Base-by-base conservation (phyloP, 2,113 vertebrate genomes). In the Anhinga rufa region DNA sequence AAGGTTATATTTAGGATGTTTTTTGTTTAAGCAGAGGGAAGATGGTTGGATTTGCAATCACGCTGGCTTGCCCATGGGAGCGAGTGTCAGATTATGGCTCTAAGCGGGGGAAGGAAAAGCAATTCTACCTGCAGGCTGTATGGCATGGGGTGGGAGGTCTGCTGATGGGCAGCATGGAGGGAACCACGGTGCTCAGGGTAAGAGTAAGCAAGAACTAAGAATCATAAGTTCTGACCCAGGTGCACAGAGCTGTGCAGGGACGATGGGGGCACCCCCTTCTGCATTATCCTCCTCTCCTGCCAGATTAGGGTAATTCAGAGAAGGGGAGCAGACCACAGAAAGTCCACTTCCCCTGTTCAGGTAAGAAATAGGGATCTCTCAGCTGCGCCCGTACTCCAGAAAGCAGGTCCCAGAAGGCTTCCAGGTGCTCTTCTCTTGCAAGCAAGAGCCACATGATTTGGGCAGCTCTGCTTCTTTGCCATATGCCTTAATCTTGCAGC, bases 41-140 rank as follows among this genome's bases (percentile, higher is more conserved):
- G 40, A 9, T 4, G 12, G 51, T 48, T 1, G 1, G 25, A 74
- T 78, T 26, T 25, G 19, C n/a, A 68, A 64, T 29, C 13, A 4
- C 0, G 4, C 11, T 54, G 72, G 34, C 38, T 77, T 38, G 14
- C 15, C 54, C 49, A 7, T 5, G 25, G 78, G 18, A 66, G 22
- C 0, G 0, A 46, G 14, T 34, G n/a, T 42, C 75, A 60, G 70
- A 10, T 26, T 32, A 10, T 13, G 62, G 61, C 55, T 85, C 34
- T 12, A 14, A 57, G n/a, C 7, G 1, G 29, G 16, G 18, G 32
- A 29, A 1, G 4, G 68, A 51, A 69, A 86, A 64, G 25, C 14
- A 24, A 25, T 44, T 34, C 29, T 42, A 20, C 34, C 38, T 18
- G 7, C 55, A 36, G 69, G 38, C 36, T 25, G 17, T 10, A 2